A percentile compares a stretch with the other conserved stretches of the same genome.
Conservation (phyloP, 2,113 vertebrate genomes). For the Gulo gulo region DNA sequence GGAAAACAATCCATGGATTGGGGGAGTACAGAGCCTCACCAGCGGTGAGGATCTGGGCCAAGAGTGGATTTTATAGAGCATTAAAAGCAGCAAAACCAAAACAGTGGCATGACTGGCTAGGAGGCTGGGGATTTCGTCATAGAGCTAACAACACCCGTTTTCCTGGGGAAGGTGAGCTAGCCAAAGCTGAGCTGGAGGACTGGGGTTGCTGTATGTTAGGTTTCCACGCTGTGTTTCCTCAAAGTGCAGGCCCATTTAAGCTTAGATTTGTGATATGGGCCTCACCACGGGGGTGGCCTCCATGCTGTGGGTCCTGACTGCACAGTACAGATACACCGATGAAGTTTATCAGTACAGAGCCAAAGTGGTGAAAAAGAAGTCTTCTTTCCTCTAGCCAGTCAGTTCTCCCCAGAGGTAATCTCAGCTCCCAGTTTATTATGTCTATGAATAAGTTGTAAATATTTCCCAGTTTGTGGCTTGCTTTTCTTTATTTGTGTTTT, state of each 20-base stretch:
- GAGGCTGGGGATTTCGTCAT: neutral
- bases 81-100: neutral
- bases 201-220: neutral
- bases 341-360: neutral
- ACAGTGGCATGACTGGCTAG: neutral
- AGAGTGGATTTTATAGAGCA: neutral
- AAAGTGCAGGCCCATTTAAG: neutral
- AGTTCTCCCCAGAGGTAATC: neutral
- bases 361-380: neutral
- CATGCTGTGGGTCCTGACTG: neutral
- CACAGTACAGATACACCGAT: neutral
- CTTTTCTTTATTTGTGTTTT: neutral
- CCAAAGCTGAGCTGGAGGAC: neutral
- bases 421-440: neutral
- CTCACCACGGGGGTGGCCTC: neutral
- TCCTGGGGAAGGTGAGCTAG: neutral
- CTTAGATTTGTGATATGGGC: neutral
- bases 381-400: neutral
- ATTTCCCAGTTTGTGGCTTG: neutral
- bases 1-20: neutral
- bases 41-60: neutral
- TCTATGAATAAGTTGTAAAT: neutral
- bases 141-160: neutral
- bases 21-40: neutral
- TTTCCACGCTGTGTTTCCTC: neutral